These are phyloP conservation scores for Ostrea edulis DNA, from an alignment of 1,140 invertebrate genomes.

Conservation along the genomic window DNA sequence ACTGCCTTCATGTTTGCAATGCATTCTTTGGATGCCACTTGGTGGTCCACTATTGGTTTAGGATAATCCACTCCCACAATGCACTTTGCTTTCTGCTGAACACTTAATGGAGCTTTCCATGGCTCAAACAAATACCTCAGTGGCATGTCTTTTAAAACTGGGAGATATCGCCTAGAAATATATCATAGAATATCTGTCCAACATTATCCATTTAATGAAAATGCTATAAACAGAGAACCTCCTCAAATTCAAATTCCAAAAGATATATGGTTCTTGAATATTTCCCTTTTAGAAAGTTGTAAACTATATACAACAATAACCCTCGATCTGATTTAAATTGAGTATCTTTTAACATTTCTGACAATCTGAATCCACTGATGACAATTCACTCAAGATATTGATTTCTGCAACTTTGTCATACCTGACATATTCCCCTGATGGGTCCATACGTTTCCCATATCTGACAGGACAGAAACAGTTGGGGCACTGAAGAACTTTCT, in stretches of 20 bases:
- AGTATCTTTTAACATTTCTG: too few relatives aligned
- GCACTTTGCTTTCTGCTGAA: constrained; percentile 79
- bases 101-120: constrained; percentile 79
- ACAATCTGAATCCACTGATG: too few relatives aligned
- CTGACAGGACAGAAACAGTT: constrained; percentile 85
- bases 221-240: too few relatives aligned
- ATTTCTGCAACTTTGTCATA: constrained; percentile 59
- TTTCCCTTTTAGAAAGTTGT: too few relatives aligned
- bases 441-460: constrained; percentile 86
- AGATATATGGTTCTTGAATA: too few relatives aligned
- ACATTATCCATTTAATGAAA: background rate
- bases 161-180: constrained; percentile 79
- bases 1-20: constrained; percentile 70
- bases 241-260: too few relatives aligned
- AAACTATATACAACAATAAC: too few relatives aligned
- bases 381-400: too few relatives aligned
- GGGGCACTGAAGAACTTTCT: constrained; percentile 81
- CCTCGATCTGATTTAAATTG: too few relatives aligned
- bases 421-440: constrained; percentile 86
- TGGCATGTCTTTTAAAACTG: constrained; percentile 79
- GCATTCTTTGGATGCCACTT: constrained; percentile 75
- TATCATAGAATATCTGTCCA: too few relatives aligned
- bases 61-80: constrained; percentile 81
- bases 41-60: constrained; percentile 79
- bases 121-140: constrained; percentile 80